phyloP scores from a whole-genome alignment of 2,797 vertebrate genomes.

The Sebastes iracundus region DNA sequence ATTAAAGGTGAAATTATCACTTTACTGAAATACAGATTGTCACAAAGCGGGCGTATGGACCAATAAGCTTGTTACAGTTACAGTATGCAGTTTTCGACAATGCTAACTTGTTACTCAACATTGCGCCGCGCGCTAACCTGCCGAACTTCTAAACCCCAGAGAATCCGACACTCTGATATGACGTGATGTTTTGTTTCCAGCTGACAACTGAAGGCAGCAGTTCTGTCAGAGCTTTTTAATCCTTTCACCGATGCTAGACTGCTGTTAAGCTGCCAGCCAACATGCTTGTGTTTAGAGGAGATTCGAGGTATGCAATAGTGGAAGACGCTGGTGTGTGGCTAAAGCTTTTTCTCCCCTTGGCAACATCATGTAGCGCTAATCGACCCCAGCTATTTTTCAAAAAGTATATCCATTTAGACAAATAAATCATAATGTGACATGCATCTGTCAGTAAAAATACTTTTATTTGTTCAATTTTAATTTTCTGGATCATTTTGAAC shows the following conservation, averaged over 20 bases:
- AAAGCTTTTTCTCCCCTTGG: neutral
- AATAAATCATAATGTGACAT: neutral
- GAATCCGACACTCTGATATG: neutral
- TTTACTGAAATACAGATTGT: neutral
- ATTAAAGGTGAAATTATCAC: neutral
- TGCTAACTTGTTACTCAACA: neutral
- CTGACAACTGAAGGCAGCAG: neutral
- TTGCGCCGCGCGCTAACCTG: neutral
- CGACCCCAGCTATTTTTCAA: neutral
- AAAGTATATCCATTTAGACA: neutral
- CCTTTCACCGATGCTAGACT: neutral
- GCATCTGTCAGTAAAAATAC: neutral
- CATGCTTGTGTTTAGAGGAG: neutral
- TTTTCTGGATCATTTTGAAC: neutral
- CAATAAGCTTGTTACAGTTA: neutral
- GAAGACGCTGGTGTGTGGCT: constrained; percentile 17
- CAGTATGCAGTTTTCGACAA: no score
- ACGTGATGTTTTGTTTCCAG: constrained; percentile 1
- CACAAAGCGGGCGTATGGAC: neutral
- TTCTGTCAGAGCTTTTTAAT: neutral
- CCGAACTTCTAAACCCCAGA: neutral
- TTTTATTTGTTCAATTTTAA: neutral
- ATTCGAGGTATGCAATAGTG: constrained; percentile 14
- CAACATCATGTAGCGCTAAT: neutral
- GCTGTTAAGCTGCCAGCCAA: neutral